These are phyloP conservation scores for Drosophila neoperkinsi DNA, from an alignment of 2,888 invertebrate species.

Conservation along the genomic window DNA sequence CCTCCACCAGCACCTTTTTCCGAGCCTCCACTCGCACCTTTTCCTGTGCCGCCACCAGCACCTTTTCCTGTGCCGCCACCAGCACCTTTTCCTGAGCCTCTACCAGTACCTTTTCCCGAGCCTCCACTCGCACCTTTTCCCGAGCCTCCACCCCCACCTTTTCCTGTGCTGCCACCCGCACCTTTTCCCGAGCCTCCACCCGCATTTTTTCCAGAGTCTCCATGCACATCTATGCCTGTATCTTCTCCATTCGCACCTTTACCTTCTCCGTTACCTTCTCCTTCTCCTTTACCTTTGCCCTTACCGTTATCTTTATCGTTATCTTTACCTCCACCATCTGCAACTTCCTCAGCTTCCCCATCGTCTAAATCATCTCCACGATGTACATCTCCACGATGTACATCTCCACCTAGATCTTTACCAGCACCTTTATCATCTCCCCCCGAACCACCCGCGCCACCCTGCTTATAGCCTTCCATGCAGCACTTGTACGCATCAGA, in stretches of 20 bases:
- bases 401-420: neutral
- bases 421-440: neutral
- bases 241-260: too few relatives aligned
- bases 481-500: slow-evolving; percentile 25
- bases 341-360: neutral
- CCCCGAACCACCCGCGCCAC: neutral
- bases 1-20: neutral
- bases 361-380: neutral
- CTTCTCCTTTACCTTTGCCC: neutral
- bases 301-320: neutral
- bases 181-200: accelerated
- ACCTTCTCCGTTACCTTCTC: neutral
- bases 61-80: neutral
- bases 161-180: neutral
- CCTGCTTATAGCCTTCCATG: neutral
- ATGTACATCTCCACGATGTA: neutral
- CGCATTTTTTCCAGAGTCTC: neutral
- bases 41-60: accelerated
- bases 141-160: accelerated
- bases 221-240: too few relatives aligned
- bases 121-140: neutral
- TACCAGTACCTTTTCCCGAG: accelerated
- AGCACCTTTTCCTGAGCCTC: neutral
- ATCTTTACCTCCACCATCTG: neutral
- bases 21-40: neutral